Evolutionary conservation across 2,797 vertebrate genomes (phyloP).

Genomic region (Falco columbarius): DNA sequence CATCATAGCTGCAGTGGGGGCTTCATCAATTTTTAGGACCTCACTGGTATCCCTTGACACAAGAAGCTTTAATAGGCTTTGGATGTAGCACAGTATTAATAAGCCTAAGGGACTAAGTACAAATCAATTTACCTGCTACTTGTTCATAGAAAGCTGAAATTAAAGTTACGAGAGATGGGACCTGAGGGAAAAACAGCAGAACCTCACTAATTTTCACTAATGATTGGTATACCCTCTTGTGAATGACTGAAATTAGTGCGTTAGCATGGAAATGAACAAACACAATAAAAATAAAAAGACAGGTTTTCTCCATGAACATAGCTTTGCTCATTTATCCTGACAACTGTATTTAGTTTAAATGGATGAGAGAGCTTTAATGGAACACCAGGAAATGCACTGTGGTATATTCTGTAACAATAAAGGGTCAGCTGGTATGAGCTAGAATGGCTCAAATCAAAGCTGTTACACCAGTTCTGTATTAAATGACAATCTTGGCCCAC

Average conservation of each 20-base stretch:
- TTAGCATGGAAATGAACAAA: conserved; percentile 66
- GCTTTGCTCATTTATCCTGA: conserved; percentile 55
- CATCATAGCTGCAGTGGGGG: not conserved
- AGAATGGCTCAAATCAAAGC: not conserved
- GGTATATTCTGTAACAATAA: not conserved
- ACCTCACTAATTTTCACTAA: conserved; percentile 72
- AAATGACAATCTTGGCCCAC: not conserved
- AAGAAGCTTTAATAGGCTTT: conserved; percentile 60
- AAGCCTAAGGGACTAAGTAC: conserved; percentile 56
- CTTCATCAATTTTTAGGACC: conserved; percentile 59
- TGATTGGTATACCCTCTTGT: conserved; percentile 60
- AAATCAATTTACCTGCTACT: conserved; percentile 69
- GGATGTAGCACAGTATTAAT: conserved; percentile 66
- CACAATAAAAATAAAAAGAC: conserved; percentile 63
- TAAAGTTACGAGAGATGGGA: conserved; percentile 65
- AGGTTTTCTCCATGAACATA: not conserved
- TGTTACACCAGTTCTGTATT: not conserved
- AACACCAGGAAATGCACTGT: not conserved
- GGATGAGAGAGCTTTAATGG: conserved; percentile 26
- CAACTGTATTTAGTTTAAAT: conserved; percentile 59
- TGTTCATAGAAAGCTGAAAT: conserved; percentile 68
- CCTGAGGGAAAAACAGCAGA: conserved; percentile 69
- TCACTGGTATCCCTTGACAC: conserved; percentile 53
- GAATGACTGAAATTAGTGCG: conserved; percentile 57
- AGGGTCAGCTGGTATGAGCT: not conserved